These are phyloP conservation scores for Nomia melanderi DNA, from an alignment of 1,140 invertebrate genomes.

Conservation along the genomic window DNA sequence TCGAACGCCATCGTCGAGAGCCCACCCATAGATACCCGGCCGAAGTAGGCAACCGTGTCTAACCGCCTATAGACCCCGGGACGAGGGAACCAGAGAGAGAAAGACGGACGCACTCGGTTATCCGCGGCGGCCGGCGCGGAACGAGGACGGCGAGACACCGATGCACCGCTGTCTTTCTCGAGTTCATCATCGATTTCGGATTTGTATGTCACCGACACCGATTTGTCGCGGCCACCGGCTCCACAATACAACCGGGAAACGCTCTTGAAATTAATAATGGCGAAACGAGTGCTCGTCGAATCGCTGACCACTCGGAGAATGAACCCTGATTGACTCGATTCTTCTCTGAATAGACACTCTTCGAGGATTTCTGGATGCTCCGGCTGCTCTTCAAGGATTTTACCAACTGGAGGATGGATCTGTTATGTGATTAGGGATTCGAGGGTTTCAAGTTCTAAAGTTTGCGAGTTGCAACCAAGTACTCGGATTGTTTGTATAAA, in stretches of 20 bases:
- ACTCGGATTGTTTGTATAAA: too few relatives aligned
- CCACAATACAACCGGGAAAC: conserved; percentile 46
- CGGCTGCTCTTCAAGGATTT: not conserved
- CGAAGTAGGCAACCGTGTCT: conserved; percentile 68
- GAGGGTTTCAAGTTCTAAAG: too few relatives aligned
- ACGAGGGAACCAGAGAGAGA: conserved; percentile 5
- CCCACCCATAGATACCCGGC: conserved; percentile 58
- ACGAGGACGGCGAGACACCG: not conserved
- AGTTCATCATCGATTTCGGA: conserved; percentile 45
- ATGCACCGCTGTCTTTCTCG: not conserved
- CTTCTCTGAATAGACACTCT: not conserved
- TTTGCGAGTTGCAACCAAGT: too few relatives aligned
- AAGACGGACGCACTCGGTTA: not conserved
- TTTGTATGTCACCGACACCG: conserved; percentile 56
- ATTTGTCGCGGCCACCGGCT: conserved; percentile 47
- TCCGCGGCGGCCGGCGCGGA: too few relatives aligned
- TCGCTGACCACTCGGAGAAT: conserved; percentile 22
- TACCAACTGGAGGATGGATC: too few relatives aligned
- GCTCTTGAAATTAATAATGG: conserved; percentile 27
- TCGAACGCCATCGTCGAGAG: conserved; percentile 51
- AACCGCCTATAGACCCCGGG: conserved; percentile 57
- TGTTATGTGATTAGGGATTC: too few relatives aligned
- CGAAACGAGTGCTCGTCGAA: conserved; percentile 33
- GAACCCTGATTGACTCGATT: conserved; percentile 45
- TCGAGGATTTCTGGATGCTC: not conserved